Conservation (phyloP, 2,113 vertebrate genomes). For the Sterrhoptilus dennistouni region DNA sequence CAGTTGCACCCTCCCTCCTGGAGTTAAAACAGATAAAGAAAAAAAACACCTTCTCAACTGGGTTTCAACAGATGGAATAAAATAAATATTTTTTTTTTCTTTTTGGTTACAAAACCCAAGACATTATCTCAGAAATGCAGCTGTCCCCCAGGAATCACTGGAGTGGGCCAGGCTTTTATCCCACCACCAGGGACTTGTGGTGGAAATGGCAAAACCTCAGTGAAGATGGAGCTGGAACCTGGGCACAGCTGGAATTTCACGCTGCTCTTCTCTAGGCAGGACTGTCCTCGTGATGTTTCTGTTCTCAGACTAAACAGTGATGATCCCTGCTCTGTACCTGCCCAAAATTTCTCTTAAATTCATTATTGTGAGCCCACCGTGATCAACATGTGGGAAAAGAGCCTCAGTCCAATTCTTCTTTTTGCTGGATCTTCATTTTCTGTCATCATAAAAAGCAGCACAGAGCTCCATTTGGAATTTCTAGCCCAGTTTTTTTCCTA, state of each 20-base stretch:
- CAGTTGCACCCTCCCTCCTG: too few species aligned
- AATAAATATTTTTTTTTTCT: too few species aligned
- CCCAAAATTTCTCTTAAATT: not conserved
- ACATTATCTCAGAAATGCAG: not conserved
- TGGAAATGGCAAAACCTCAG: not conserved
- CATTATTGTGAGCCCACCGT: not conserved
- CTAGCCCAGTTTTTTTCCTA: not conserved
- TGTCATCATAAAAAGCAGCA: not conserved
- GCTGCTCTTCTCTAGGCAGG: not conserved
- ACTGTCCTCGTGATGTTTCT: not conserved
- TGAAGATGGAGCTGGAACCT: not conserved
- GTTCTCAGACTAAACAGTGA: not conserved
- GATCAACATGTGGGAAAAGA: not conserved
- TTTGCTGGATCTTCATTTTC: not conserved
- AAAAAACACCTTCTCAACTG: too few species aligned
- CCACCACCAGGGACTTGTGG: not conserved
- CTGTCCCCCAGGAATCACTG: not conserved
- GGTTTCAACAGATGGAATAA: too few species aligned
- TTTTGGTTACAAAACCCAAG: too few species aligned
- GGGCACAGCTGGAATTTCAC: not conserved
- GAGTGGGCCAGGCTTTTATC: not conserved
- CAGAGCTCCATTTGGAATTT: not conserved
- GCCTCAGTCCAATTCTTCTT: not conserved
- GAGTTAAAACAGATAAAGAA: too few species aligned
- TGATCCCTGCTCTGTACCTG: not conserved